A percentile compares a stretch with the other conserved stretches of the same genome.
These are phyloP conservation scores for Glaucomys volans DNA, from an alignment of 2,113 vertebrate species.

Conservation along the genomic window DNA sequence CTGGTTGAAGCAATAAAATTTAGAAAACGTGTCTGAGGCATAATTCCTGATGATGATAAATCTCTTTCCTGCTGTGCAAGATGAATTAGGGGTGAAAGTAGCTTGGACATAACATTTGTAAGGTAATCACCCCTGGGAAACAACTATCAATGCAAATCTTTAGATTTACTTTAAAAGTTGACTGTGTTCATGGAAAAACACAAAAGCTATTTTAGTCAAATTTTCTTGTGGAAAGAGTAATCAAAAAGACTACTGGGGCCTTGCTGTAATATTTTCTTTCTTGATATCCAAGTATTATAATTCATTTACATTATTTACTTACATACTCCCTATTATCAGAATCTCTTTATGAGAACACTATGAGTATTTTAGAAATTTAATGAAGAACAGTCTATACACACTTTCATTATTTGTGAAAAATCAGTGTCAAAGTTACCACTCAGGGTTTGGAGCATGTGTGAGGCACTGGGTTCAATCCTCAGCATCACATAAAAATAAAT, in stretches of 20 bases:
- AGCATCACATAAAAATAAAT: no score
- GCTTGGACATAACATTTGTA: neutral
- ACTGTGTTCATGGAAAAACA: neutral
- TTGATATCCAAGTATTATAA: constrained; percentile 32
- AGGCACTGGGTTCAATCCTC: no score
- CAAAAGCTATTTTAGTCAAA: neutral
- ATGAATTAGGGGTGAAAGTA: neutral
- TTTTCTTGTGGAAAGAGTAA: constrained; percentile 18
- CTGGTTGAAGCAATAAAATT: constrained; percentile 71
- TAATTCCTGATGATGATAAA: constrained; percentile 57
- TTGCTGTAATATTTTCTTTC: neutral
- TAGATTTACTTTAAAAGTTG: constrained; percentile 42
- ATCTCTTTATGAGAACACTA: neutral
- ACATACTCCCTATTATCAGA: neutral
- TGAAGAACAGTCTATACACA: neutral
- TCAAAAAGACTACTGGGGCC: neutral
- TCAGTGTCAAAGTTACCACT: neutral
- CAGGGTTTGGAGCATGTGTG: neutral
- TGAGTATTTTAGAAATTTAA: neutral
- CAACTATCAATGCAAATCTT: constrained; percentile 12
- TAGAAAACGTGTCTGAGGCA: constrained; percentile 65
- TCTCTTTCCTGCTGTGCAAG: constrained; percentile 35
- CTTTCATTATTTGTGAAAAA: neutral
- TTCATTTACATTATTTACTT: neutral
- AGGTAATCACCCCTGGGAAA: neutral